Evolutionary conservation across 1,140 invertebrate species (phyloP).

Genomic region (Aphaenogaster ashmeadi): DNA sequence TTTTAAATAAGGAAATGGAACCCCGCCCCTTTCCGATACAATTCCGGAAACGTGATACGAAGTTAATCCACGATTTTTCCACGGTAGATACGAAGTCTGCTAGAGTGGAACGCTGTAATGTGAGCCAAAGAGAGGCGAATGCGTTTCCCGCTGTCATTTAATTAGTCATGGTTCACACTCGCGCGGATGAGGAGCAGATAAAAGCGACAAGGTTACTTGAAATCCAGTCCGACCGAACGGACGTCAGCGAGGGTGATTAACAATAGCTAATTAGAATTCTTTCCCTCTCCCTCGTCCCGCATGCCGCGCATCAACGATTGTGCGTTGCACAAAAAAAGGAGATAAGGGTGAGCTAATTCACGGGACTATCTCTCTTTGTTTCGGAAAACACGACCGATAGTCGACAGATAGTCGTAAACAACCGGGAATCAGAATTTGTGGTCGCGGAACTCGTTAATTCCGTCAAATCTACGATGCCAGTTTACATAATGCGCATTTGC

Average conservation of each 20-base stretch:
- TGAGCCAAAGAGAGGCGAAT: slow-evolving; percentile 46
- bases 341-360: slow-evolving; percentile 48
- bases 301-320: slow-evolving; percentile 17
- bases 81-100: slow-evolving; percentile 13
- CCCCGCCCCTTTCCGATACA: background rate
- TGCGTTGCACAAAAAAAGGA: background rate
- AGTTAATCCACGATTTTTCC: slow-evolving; percentile 51
- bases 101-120: slow-evolving; percentile 54
- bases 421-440: background rate
- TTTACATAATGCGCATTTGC: slow-evolving; percentile 58
- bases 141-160: slow-evolving; percentile 71
- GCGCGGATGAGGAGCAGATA: slow-evolving; percentile 68
- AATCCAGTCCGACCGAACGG: slow-evolving; percentile 55
- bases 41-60: slow-evolving; percentile 26
- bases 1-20: background rate
- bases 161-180: slow-evolving; percentile 79
- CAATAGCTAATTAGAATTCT: slow-evolving; percentile 72
- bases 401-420: background rate
- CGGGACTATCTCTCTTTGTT: slow-evolving; percentile 32
- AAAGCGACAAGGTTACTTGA: slow-evolving; percentile 73
- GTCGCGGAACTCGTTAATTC: slow-evolving; percentile 51
- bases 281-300: too few species aligned
- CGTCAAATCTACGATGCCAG: slow-evolving; percentile 41
- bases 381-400: slow-evolving; percentile 20
- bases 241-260: slow-evolving; percentile 64